Conservation (phyloP, 2,888 invertebrate species). For the Euzetes globulus region DNA sequence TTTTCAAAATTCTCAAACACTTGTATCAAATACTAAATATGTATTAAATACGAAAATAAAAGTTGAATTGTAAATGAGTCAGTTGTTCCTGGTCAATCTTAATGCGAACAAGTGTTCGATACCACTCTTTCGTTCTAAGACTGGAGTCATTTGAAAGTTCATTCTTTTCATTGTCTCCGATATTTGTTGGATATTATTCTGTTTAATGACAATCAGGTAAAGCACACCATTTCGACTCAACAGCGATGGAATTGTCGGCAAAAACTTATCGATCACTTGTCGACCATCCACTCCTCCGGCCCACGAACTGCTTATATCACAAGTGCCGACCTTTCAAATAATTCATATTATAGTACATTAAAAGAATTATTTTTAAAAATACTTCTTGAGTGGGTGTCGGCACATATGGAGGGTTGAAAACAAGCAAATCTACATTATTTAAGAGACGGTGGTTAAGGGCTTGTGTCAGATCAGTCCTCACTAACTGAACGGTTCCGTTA, state of each 20-base stretch:
- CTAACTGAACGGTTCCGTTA: slow-evolving; percentile 45
- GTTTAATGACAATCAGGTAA: slow-evolving; percentile 78
- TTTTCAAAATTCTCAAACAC: neutral
- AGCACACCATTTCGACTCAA: slow-evolving; percentile 69
- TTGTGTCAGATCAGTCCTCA: slow-evolving; percentile 47
- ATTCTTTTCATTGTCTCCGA: slow-evolving; percentile 54
- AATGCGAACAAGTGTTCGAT: slow-evolving; percentile 74
- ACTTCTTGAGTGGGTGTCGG: slow-evolving; percentile 72
- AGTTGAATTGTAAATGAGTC: neutral
- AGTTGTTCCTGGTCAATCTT: slow-evolving; percentile 30
- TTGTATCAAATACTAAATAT: neutral
- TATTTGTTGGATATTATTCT: slow-evolving; percentile 69
- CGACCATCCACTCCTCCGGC: slow-evolving; percentile 53
- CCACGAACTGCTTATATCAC: slow-evolving; percentile 46
- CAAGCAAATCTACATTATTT: slow-evolving; percentile 67
- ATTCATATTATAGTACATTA: neutral
- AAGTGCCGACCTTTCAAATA: neutral
- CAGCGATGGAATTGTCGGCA: slow-evolving; percentile 60
- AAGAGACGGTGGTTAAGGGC: slow-evolving; percentile 58
- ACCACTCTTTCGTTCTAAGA: slow-evolving; percentile 68
- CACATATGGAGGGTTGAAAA: slow-evolving; percentile 98
- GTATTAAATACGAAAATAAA: neutral
- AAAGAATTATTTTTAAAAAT: neutral
- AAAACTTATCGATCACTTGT: slow-evolving; percentile 62
- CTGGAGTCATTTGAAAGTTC: slow-evolving; percentile 56